Evolutionary conservation across 2,888 invertebrate species (phyloP).

Genomic region (Smittia sp.): DNA sequence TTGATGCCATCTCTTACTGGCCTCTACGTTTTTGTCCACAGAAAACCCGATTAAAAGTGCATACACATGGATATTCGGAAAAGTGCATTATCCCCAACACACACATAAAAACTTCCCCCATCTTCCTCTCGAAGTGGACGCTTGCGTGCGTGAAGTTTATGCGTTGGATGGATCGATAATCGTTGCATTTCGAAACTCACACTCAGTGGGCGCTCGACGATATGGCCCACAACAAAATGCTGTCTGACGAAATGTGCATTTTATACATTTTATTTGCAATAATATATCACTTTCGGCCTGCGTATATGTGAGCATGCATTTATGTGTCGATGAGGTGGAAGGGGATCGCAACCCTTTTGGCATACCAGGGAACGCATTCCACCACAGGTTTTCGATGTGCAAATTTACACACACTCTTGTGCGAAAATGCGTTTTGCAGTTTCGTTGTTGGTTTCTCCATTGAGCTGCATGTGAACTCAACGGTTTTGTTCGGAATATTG

Average conservation of each 20-base stretch:
- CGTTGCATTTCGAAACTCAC: not conserved
- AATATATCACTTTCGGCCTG: not conserved
- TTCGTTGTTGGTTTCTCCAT: not conserved
- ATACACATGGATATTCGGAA: not conserved
- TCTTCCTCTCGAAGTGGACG: not conserved
- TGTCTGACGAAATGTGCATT: constrained; percentile 2
- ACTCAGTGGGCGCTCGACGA: not conserved
- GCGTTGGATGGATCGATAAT: not conserved
- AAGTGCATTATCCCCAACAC: not conserved
- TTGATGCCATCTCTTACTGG: constrained; percentile 12
- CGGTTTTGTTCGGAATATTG: no score
- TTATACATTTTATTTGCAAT: constrained; percentile 11
- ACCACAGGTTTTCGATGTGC: not conserved
- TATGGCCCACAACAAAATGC: not conserved
- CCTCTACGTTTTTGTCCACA: not conserved
- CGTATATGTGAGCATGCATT: not conserved
- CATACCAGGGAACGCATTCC: not conserved
- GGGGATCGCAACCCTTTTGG: not conserved
- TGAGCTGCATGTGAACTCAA: not conserved
- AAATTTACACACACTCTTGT: not conserved
- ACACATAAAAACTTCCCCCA: not conserved
- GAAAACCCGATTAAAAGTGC: not conserved
- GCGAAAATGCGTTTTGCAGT: not conserved
- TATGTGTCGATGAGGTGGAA: not conserved
- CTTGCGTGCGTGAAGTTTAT: not conserved